Evolutionary conservation across 2,888 invertebrate species (phyloP).

Genomic region (Formica aserva): DNA sequence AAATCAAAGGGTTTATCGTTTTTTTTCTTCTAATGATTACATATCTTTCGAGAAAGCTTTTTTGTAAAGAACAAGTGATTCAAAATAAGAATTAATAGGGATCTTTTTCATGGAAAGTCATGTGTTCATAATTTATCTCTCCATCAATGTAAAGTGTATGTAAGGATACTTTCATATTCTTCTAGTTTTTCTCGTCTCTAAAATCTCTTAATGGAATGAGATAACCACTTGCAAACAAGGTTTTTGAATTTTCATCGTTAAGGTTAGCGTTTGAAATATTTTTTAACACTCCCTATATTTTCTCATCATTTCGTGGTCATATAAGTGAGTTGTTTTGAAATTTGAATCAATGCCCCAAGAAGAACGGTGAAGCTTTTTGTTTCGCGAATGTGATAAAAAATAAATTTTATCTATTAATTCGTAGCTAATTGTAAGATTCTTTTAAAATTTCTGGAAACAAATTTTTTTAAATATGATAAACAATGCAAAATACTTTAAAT

Average conservation of each 20-base stretch:
- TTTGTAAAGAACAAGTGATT: neutral
- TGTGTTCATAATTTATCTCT: neutral
- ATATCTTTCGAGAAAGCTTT: neutral
- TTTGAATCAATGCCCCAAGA: neutral
- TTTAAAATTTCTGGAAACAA: no score
- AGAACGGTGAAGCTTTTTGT: neutral
- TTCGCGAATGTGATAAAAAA: neutral
- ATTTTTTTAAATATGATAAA: neutral
- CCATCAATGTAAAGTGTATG: neutral
- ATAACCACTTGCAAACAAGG: neutral
- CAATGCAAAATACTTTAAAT: neutral
- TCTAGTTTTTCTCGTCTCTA: neutral
- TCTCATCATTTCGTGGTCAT: neutral
- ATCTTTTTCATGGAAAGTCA: neutral
- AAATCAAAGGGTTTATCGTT: neutral
- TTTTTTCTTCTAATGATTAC: constrained; percentile 1
- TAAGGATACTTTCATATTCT: neutral
- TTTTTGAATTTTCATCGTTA: neutral
- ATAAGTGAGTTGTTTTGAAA: neutral
- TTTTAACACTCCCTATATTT: neutral
- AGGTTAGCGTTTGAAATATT: neutral
- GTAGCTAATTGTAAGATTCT: neutral
- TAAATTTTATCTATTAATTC: neutral
- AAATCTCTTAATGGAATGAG: neutral
- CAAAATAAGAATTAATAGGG: neutral